phyloP scores from a whole-genome alignment of 2,113 vertebrate genomes.

The Pygoscelis antarcticus region DNA sequence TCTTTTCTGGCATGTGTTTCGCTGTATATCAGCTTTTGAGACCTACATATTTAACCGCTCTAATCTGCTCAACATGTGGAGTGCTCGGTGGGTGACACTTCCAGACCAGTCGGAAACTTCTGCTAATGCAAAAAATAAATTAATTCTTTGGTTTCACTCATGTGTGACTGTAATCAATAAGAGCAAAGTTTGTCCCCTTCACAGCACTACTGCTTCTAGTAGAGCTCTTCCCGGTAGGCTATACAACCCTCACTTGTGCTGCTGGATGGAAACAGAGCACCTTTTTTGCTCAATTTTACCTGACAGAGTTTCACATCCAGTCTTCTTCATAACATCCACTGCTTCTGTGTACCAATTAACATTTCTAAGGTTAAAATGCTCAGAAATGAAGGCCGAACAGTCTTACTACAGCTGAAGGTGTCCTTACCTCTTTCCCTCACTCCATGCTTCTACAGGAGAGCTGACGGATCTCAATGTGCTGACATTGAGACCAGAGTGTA shows the following conservation, averaged over 20 bases:
- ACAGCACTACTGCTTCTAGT: neutral
- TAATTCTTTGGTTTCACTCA: neutral
- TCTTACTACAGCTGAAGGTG: neutral
- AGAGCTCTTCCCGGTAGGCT: neutral
- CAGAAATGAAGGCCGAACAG: neutral
- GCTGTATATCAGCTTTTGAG: neutral
- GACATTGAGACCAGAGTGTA: neutral
- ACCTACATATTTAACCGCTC: neutral
- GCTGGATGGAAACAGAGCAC: neutral
- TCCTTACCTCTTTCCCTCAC: neutral
- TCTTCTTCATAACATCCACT: neutral
- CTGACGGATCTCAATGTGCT: neutral
- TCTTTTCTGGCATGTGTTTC: neutral
- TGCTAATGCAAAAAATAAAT: neutral
- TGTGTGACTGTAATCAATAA: neutral
- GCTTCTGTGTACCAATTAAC: neutral
- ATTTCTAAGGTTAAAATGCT: neutral
- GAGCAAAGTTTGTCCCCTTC: neutral
- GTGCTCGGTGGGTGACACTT: neutral
- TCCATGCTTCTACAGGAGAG: neutral
- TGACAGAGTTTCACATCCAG: neutral
- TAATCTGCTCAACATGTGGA: neutral
- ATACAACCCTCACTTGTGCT: neutral
- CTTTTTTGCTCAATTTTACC: neutral
- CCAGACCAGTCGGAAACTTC: neutral